Evolutionary conservation across 2,888 invertebrate species (phyloP).

Genomic region (Horisme vitalbata): DNA sequence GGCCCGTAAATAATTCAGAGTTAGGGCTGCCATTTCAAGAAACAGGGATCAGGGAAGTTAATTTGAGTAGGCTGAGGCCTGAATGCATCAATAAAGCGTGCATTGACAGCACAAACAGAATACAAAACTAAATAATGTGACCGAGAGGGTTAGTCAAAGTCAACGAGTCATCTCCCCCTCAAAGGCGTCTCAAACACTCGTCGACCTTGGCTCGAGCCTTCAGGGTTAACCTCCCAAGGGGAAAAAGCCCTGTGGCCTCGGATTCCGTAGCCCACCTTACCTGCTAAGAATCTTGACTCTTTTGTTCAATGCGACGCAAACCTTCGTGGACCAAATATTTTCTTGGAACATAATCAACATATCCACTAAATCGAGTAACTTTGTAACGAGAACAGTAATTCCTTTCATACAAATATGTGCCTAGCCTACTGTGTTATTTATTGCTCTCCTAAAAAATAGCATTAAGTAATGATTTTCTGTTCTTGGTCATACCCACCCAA

Average conservation of each 20-base stretch:
- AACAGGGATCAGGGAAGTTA: constrained; percentile 16
- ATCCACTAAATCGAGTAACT: neutral
- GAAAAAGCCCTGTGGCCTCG: constrained; percentile 59
- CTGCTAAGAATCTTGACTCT: constrained; percentile 50
- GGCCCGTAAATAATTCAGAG: no score
- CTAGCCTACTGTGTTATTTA: neutral
- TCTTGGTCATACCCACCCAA: no score
- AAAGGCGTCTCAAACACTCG: constrained; percentile 63
- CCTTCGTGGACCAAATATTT: constrained; percentile 35
- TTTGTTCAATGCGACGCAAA: constrained; percentile 47
- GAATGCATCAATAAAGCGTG: constrained; percentile 56
- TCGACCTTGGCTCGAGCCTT: constrained; percentile 64
- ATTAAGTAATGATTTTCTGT: neutral
- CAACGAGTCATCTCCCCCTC: constrained; percentile 66
- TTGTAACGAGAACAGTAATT: neutral
- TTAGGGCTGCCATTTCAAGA: no score
- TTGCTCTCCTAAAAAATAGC: neutral
- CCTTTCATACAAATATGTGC: neutral
- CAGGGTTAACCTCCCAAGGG: constrained; percentile 67
- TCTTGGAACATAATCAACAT: constrained; percentile 26
- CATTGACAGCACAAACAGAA: constrained; percentile 56
- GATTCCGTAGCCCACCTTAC: constrained; percentile 58
- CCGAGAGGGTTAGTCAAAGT: constrained; percentile 67
- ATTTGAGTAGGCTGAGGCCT: constrained; percentile 27
- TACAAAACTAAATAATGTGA: constrained; percentile 51